Evolutionary conservation across 2,113 vertebrate species (phyloP), one percentile per base, ranked within the genome.

Genomic region (Ictidomys tridecemlineatus): DNA sequence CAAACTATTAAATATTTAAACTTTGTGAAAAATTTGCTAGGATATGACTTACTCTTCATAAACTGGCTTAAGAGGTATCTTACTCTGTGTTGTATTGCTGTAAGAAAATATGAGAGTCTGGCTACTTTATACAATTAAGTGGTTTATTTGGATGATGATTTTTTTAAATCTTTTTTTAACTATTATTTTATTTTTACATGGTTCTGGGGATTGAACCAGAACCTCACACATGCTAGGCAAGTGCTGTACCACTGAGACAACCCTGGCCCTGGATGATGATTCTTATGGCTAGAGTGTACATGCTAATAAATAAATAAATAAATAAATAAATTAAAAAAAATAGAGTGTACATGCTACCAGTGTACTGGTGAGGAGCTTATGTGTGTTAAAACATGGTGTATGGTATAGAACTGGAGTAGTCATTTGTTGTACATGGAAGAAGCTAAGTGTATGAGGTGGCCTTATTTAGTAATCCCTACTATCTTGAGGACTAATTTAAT

Each of bases 361-460:
- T 24, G 11, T 74, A 42, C 22, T 42, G 32, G 12, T 67, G 37
- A n/a, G 65, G 18, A 4, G 4, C 32, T 8, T 12, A 10, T 2
- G 3, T 86, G 22, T 7, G 16, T 51, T 70, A 22, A 5, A 51
- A 26, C 7, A 37, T 37, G 42, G 8, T 34, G 28, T 8, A 67
- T 45, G 34, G 5, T 16, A 30, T 4, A 67, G 24, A n/a, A 30
- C 20, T 18, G 24, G 45, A 67, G 24, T 13, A 51, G 24, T 9
- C 51, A 42, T 22, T n/a, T 11, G 72, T 10, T 24, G 30, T 1
- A 20, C 53, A 9, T 37, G 65, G 14, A 53, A 79, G 9, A 51
- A 7, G 9, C 11, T 6, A 39, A 8, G 34, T 10, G 2, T 5
- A n/a, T 20, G 51, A 13, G 3, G 26, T 67, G 5, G 26, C 1